Evolutionary conservation across 2,888 invertebrate genomes (phyloP).

Genomic region (Cheilosia pagana): DNA sequence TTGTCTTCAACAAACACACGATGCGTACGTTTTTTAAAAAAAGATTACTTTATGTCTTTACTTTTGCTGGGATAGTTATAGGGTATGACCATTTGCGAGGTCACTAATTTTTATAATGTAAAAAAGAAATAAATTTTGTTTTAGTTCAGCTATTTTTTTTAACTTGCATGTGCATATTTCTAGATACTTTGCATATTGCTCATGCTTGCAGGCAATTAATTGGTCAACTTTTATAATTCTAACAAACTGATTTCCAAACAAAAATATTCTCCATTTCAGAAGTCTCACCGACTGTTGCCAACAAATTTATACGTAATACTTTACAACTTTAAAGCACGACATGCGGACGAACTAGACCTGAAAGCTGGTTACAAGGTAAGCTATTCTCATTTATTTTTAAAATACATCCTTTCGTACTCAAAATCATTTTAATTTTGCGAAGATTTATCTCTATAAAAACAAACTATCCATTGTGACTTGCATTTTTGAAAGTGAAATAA

Average conservation of each 20-base stretch:
- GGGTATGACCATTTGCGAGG: too few species aligned
- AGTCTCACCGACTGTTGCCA: constrained; percentile 92
- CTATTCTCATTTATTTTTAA: neutral
- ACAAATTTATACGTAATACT: constrained; percentile 97
- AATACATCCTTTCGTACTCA: too few species aligned
- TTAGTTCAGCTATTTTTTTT: too few species aligned
- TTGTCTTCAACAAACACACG: too few species aligned
- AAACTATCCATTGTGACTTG: too few species aligned
- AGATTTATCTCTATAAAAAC: too few species aligned
- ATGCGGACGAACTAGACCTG: constrained; percentile 96
- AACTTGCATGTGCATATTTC: constrained; percentile 6
- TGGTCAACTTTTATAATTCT: neutral
- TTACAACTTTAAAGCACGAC: constrained; percentile 97
- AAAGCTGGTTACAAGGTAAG: constrained; percentile 92
- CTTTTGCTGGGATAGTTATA: too few species aligned
- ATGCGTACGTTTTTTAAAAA: too few species aligned
- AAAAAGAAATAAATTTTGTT: neutral
- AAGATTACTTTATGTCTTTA: too few species aligned
- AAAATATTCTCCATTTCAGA: constrained; percentile 84
- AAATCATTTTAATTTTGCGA: too few species aligned
- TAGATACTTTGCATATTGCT: constrained; percentile 35
- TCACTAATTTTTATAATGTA: too few species aligned
- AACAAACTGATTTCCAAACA: neutral
- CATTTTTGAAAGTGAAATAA: too few species aligned
- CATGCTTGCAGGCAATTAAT: constrained; percentile 12